These are phyloP conservation scores for Prenolepis imparis DNA, from an alignment of 2,888 invertebrate species.

Conservation along the genomic window DNA sequence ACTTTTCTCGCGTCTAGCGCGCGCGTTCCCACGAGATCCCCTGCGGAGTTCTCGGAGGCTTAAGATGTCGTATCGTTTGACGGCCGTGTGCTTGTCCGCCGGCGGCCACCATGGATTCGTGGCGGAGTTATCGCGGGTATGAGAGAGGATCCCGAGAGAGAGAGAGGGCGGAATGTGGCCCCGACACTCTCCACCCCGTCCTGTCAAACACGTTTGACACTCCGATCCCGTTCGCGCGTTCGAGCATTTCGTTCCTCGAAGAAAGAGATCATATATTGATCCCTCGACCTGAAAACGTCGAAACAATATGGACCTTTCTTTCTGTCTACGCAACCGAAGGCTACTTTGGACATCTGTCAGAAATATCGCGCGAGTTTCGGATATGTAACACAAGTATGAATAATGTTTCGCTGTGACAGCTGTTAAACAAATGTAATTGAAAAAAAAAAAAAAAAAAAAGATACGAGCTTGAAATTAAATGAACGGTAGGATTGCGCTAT, in stretches of 20 bases:
- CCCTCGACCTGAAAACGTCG: slow-evolving; percentile 58
- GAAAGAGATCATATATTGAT: slow-evolving; percentile 64
- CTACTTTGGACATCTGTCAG: slow-evolving; percentile 6
- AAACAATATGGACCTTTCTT: slow-evolving; percentile 52
- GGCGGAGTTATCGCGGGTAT: slow-evolving; percentile 65
- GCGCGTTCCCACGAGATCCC: slow-evolving; percentile 68
- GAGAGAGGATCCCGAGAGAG: slow-evolving; percentile 65
- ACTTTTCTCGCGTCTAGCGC: slow-evolving; percentile 52
- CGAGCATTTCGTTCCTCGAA: slow-evolving; percentile 53
- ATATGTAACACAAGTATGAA: not conserved
- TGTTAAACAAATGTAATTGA: not conserved
- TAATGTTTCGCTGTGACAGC: not conserved
- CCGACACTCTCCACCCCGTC: slow-evolving; percentile 74
- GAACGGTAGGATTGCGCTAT: not conserved
- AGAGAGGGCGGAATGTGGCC: slow-evolving; percentile 70
- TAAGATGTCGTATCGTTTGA: slow-evolving; percentile 75
- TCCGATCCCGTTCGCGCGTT: slow-evolving; percentile 54
- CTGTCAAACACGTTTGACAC: slow-evolving; percentile 79
- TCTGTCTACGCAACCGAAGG: not conserved
- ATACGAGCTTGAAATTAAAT: not conserved
- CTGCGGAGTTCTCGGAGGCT: slow-evolving; percentile 71
- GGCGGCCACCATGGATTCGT: slow-evolving; percentile 62
- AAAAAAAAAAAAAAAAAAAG: not conserved
- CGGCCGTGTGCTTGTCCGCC: slow-evolving; percentile 64
- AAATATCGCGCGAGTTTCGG: not conserved